Evolutionary conservation across 2,113 vertebrate genomes (phyloP).

Genomic region (Brevimyrus niger): DNA sequence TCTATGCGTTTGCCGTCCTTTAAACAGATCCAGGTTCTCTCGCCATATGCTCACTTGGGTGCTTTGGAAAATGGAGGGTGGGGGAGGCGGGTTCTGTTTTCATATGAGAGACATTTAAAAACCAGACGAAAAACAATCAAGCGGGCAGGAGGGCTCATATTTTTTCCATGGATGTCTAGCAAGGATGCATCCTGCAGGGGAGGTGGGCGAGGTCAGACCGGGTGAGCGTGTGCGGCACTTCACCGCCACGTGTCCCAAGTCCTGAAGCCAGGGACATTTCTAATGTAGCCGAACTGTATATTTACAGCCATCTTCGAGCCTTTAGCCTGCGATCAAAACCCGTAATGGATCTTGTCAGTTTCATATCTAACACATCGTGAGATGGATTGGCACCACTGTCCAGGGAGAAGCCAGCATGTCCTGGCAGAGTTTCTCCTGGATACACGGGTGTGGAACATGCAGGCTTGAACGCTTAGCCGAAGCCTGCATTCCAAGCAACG

Average conservation of each 20-base stretch:
- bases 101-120: conserved; percentile 27
- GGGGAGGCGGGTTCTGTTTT: conserved; percentile 28
- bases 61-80: conserved; percentile 16
- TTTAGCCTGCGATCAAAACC: background rate
- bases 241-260: background rate
- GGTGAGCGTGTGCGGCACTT: background rate
- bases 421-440: background rate
- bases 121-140: conserved; percentile 37
- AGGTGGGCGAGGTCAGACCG: background rate
- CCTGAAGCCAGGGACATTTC: background rate
- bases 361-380: background rate
- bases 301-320: background rate
- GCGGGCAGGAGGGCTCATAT: conserved; percentile 30
- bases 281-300: background rate
- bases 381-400: background rate
- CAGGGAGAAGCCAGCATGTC: background rate
- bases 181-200: conserved; percentile 13
- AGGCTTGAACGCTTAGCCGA: background rate
- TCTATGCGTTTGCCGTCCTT: background rate
- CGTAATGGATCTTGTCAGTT: background rate
- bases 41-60: conserved; percentile 33
- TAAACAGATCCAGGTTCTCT: conserved; percentile 21
- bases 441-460: background rate
- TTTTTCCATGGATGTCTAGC: conserved; percentile 34
- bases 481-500: background rate